phyloP scores from a whole-genome alignment of 2,797 vertebrate species.

The Lacerta viridis region DNA sequence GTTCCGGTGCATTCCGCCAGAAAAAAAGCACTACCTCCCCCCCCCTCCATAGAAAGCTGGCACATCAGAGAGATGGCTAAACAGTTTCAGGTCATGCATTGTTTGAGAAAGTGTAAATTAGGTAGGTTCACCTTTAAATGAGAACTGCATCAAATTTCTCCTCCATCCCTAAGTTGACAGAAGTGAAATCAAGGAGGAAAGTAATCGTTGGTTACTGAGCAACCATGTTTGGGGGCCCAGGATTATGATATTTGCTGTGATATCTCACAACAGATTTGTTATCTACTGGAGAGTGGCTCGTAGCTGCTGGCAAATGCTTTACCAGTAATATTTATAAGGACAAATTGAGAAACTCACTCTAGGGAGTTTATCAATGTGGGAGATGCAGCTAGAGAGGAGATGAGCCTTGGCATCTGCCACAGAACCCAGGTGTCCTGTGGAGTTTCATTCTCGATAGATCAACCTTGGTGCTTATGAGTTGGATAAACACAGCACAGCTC shows the following conservation, averaged over 20 bases:
- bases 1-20: too few relatives aligned
- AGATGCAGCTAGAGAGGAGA: neutral
- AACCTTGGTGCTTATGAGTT: slow-evolving; percentile 19
- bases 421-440: neutral
- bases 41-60: neutral
- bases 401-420: neutral
- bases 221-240: neutral
- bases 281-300: neutral
- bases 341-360: neutral
- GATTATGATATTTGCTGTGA: neutral
- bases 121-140: too few relatives aligned
- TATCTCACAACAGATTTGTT: neutral
- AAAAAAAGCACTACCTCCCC: too few relatives aligned
- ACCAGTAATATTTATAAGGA: neutral
- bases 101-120: too few relatives aligned
- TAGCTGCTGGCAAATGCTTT: neutral
- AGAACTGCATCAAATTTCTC: too few relatives aligned
- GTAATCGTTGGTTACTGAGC: neutral
- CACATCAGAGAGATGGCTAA: neutral
- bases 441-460: slow-evolving; percentile 10
- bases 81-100: too few relatives aligned
- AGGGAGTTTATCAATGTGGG: neutral
- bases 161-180: too few relatives aligned
- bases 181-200: neutral
- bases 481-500: slow-evolving; percentile 31